phyloP scores from a whole-genome alignment of 2,888 invertebrate species.

The Eristalinus sepulchralis region DNA sequence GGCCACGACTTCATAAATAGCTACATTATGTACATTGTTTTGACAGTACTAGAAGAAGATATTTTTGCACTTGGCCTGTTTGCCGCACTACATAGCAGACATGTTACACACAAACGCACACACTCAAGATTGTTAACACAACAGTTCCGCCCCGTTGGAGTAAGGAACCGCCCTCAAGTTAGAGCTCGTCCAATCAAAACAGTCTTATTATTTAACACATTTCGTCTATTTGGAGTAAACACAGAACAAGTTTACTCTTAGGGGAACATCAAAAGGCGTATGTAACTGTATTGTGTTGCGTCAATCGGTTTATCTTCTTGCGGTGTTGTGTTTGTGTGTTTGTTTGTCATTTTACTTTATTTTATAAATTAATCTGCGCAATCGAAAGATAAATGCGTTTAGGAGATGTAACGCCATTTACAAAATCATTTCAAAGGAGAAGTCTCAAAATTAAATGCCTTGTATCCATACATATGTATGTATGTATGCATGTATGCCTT shows the following conservation, averaged over 20 bases:
- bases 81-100: neutral
- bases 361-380: conserved; percentile 63
- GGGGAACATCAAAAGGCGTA: conserved; percentile 21
- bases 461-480: conserved; percentile 25
- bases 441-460: conserved; percentile 57
- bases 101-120: neutral
- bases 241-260: conserved; percentile 39
- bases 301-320: conserved; percentile 57
- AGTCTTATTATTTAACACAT: conserved; percentile 30
- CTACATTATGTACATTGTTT: conserved; percentile 58
- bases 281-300: conserved; percentile 36
- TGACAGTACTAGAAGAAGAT: conserved; percentile 40
- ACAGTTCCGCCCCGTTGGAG: neutral
- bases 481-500: neutral
- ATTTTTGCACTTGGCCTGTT: conserved; percentile 30
- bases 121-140: neutral
- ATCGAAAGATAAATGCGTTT: conserved; percentile 62
- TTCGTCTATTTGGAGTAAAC: conserved; percentile 47
- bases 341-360: conserved; percentile 42
- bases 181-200: conserved; percentile 45
- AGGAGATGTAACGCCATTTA: conserved; percentile 68
- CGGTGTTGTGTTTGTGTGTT: conserved; percentile 54
- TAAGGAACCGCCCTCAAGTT: conserved; percentile 21
- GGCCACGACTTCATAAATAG: conserved; percentile 50
- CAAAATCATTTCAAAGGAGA: conserved; percentile 49